Percentiles rank a stretch among this genome's conserved stretches.
phyloP scores from a whole-genome alignment of 1,140 invertebrate species.

The Gyrodactylus bullatarudis region DNA sequence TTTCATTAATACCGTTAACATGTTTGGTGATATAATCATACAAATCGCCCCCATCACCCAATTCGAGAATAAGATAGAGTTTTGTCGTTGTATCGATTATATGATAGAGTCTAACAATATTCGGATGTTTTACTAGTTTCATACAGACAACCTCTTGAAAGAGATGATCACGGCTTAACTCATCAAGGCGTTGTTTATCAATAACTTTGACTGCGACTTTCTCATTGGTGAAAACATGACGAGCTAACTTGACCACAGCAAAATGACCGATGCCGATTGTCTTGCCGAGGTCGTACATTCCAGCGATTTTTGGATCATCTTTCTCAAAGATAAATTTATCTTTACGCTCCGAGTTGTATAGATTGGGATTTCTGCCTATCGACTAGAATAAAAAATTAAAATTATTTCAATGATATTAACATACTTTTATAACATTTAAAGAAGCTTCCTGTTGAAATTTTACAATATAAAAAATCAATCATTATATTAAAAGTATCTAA shows the following conservation, averaged over 20 bases:
- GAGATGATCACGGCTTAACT: slow-evolving; percentile 68
- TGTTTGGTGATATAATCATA: slow-evolving; percentile 97
- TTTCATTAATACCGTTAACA: slow-evolving; percentile 30
- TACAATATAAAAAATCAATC: too few species aligned
- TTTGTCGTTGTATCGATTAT: slow-evolving; percentile 64
- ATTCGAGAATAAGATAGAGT: slow-evolving; percentile 47
- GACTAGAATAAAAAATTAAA: too few species aligned
- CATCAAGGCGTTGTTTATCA: slow-evolving; percentile 84
- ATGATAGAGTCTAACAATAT: slow-evolving; percentile 87
- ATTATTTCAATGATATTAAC: too few species aligned
- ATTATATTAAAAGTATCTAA: too few species aligned
- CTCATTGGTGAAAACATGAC: slow-evolving; percentile 95
- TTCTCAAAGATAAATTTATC: background rate
- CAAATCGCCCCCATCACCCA: slow-evolving; percentile 90
- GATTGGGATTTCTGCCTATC: background rate
- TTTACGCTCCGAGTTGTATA: background rate
- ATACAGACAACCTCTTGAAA: slow-evolving; percentile 80
- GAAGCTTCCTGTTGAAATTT: too few species aligned
- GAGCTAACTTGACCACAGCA: slow-evolving; percentile 83
- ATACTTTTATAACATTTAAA: too few species aligned
- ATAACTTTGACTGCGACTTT: slow-evolving; percentile 59
- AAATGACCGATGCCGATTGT: slow-evolving; percentile 54
- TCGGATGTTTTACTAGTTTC: slow-evolving; percentile 90
- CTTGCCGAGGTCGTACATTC: slow-evolving; percentile 71
- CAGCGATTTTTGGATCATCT: slow-evolving; percentile 55